Evolutionary conservation across 92 coral and sea anemone species (phyloP), one percentile per base, ranked within the genome.

Genomic region (Pocillopora meandrina): DNA sequence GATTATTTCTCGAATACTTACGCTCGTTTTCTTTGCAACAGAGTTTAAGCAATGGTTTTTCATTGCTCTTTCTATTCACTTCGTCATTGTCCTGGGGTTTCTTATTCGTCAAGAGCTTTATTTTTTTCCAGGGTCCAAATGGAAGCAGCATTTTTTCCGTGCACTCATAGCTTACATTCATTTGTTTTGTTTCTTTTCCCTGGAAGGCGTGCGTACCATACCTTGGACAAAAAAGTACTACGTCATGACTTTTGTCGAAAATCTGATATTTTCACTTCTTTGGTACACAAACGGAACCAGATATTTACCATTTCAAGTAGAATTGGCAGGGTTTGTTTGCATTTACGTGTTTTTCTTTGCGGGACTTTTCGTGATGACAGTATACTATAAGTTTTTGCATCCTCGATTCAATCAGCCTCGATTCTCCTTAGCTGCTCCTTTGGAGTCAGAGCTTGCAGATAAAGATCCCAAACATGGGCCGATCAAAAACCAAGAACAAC

Each of bases 21-120:
- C 89, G 13, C 95, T 94, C 0, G 98, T 94, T 17, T 94, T 94
- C 86, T 94, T 94, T 60, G 91, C 98, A 57, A 86, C 93, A 17
- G 95, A 90, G 66, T 94, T 92, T 86, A 84, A 87, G 52, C 78
- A 84, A 9, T 94, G 93, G 92, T 94, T 92, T 77, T 94, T 94
- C 59, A 12, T 89, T 12, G 98, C 86, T 17, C 65, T 94, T 18
- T 73, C 36, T 60, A 17, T 94, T 23, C 98, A 92, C 55, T 87
- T 78, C 21, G 23, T 67, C 12, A 72, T 90, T 16, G 85, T 94
- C 11, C 65, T 94, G 17, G 69, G 72, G 0, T 76, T 91, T 59
- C 88, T 92, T 7, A 67, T 63, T 12, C 80, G 86, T 2, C 98
- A 94, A 9, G 85, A 92, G 84, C 92, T 94, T 17, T 71, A 82